phyloP scores from a whole-genome alignment of 2,113 vertebrate species.

The Balaeniceps rex region DNA sequence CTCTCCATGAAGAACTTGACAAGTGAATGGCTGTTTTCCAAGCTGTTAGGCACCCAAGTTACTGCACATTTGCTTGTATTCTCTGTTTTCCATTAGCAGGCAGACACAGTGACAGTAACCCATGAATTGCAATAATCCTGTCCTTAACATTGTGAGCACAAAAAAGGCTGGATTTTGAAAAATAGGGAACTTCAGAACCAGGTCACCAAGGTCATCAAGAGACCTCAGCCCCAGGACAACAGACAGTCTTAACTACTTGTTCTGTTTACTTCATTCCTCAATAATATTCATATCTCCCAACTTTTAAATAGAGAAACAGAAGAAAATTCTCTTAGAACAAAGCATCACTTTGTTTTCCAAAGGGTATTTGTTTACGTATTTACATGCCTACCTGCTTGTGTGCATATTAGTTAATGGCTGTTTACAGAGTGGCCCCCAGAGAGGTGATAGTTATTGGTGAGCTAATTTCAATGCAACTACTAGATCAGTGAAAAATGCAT shows the following conservation, averaged over 20 bases:
- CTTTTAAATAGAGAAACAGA: background rate
- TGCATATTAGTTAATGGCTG: background rate
- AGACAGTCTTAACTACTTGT: background rate
- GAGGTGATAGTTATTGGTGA: background rate
- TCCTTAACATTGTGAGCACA: background rate
- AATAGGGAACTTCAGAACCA: background rate
- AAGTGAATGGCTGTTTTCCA: constrained; percentile 32
- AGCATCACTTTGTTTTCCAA: background rate
- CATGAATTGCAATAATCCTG: background rate
- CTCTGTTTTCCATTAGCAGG: background rate
- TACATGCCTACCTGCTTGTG: background rate
- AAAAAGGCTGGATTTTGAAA: background rate
- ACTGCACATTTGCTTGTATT: background rate
- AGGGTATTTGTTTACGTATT: background rate
- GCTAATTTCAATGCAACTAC: background rate
- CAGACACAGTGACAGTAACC: background rate
- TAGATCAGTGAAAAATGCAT: background rate
- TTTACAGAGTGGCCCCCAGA: background rate
- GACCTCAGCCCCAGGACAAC: background rate
- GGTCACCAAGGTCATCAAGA: background rate
- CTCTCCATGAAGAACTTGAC: background rate
- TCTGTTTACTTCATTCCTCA: background rate
- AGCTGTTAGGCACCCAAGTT: background rate
- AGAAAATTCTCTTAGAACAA: background rate
- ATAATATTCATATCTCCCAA: background rate